phyloP scores from a whole-genome alignment of 2,113 vertebrate genomes.

The Dromaius novaehollandiae region DNA sequence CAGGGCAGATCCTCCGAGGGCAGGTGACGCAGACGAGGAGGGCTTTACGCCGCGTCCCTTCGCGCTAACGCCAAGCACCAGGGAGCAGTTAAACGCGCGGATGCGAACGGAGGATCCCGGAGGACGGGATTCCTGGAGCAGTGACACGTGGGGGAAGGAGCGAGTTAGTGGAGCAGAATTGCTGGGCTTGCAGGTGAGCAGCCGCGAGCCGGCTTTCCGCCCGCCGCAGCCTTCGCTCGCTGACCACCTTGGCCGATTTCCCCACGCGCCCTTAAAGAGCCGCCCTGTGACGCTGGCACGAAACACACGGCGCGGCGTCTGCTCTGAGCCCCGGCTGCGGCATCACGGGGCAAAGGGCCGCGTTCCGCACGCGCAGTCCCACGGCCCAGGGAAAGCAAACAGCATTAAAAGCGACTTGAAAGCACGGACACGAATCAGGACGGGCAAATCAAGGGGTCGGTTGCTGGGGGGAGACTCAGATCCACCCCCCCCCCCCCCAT shows the following conservation, averaged over 20 bases:
- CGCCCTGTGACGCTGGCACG: neutral
- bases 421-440: neutral
- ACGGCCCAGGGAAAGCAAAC: neutral
- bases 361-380: neutral
- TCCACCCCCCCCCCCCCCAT: conserved; percentile 14
- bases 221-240: neutral
- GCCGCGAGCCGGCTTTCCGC: neutral
- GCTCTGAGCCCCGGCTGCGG: accelerated
- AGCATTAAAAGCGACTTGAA: neutral
- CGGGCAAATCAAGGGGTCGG: neutral
- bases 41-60: neutral
- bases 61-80: neutral
- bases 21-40: neutral
- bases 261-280: accelerated
- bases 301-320: accelerated
- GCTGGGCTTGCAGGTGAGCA: too few relatives aligned
- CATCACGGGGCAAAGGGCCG: accelerated
- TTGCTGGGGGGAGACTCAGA: neutral
- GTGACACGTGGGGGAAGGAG: too few relatives aligned
- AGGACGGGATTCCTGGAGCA: neutral
- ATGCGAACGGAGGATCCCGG: neutral
- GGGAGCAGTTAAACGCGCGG: neutral
- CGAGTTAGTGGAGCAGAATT: neutral
- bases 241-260: neutral
- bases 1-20: neutral